Evolutionary conservation across 2,113 vertebrate species (phyloP).

Genomic region (Neomonachus schauinslandi): DNA sequence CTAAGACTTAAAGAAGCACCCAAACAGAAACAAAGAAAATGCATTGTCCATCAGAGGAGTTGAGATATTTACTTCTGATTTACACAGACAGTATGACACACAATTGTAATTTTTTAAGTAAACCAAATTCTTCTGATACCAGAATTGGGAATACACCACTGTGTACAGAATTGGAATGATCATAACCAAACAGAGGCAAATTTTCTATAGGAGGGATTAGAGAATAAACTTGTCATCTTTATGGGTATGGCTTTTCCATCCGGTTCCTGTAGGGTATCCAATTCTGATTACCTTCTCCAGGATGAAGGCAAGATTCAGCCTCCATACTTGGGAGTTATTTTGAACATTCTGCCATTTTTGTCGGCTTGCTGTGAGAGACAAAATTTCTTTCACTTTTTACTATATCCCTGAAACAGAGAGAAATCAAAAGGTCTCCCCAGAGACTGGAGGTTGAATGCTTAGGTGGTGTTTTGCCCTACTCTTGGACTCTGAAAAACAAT

Average conservation of each 20-base stretch:
- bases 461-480: slow-evolving; percentile 15
- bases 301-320: slow-evolving; percentile 52
- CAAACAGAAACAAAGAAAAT: slow-evolving; percentile 37
- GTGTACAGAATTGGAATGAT: background rate
- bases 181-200: background rate
- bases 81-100: background rate
- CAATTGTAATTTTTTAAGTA: background rate
- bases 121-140: background rate
- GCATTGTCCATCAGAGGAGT: background rate
- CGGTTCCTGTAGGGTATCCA: background rate
- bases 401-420: background rate
- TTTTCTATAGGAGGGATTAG: slow-evolving; percentile 22
- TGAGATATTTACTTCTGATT: background rate
- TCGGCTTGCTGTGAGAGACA: background rate
- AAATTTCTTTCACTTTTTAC: slow-evolving; percentile 50
- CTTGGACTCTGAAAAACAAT: slow-evolving; percentile 32
- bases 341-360: slow-evolving; percentile 54
- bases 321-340: background rate
- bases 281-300: background rate
- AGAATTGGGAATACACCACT: background rate
- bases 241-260: background rate
- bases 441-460: slow-evolving; percentile 15
- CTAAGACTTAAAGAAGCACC: background rate
- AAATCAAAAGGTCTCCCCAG: slow-evolving; percentile 40
- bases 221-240: slow-evolving; percentile 57